These are phyloP conservation scores for Gymnobelideus leadbeateri DNA, from an alignment of 2,113 vertebrate species.

Conservation along the genomic window DNA sequence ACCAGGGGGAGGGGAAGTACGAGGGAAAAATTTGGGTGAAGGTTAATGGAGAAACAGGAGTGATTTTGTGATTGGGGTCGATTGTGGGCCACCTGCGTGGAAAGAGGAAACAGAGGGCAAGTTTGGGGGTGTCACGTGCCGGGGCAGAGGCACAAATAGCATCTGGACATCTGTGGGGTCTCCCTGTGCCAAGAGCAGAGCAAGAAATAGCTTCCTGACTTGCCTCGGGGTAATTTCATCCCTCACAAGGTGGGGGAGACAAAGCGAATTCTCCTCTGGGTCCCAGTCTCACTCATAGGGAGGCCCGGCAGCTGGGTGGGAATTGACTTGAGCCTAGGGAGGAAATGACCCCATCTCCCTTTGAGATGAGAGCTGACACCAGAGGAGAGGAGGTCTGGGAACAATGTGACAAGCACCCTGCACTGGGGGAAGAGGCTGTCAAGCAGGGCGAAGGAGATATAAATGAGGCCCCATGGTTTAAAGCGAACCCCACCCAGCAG, in stretches of 20 bases:
- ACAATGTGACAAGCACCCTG: not conserved
- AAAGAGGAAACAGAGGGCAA: not conserved
- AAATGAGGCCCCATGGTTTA: not conserved
- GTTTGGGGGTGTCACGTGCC: not conserved
- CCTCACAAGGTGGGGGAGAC: not conserved
- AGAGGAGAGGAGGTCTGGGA: not conserved
- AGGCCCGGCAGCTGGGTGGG: not conserved
- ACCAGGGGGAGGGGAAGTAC: not conserved
- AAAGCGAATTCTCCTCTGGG: not conserved
- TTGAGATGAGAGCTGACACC: not conserved
- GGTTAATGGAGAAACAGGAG: not conserved
- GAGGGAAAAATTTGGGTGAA: not conserved
- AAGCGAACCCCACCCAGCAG: not conserved
- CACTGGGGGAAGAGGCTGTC: not conserved
- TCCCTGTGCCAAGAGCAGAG: not conserved
- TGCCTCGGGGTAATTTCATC: not conserved
- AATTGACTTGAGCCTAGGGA: not conserved
- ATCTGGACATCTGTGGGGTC: not conserved
- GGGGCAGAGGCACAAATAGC: not conserved
- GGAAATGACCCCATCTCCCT: not conserved
- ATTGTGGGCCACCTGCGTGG: not conserved
- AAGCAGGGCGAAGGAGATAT: not conserved
- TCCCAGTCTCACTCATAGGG: not conserved
- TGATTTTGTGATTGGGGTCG: not conserved
- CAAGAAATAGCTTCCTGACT: not conserved